Conservation (phyloP, 2,113 vertebrate genomes). For the Odobenus rosmarus region DNA sequence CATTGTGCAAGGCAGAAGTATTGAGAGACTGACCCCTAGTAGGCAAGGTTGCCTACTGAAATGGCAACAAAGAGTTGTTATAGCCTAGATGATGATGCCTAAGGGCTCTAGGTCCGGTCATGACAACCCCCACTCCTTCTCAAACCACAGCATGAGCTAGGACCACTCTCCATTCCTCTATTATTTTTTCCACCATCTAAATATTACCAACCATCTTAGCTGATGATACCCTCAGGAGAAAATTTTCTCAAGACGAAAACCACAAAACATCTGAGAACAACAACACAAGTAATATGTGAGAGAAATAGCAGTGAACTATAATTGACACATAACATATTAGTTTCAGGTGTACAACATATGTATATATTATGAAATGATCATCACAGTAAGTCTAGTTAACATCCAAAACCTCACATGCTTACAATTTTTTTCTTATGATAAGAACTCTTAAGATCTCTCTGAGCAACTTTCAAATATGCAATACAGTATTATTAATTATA, state of each 20-base stretch:
- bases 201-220: not conserved
- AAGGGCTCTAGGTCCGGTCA: not conserved
- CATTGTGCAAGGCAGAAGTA: not conserved
- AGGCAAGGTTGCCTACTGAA: not conserved
- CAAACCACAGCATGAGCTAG: not conserved
- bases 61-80: not conserved
- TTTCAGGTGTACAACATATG: not conserved
- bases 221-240: not conserved
- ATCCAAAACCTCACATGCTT: not conserved
- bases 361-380: not conserved
- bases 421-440: not conserved
- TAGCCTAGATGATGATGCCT: not conserved
- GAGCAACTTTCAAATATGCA: not conserved
- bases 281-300: not conserved
- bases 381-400: not conserved
- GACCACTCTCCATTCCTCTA: not conserved
- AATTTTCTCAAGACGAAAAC: not conserved
- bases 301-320: not conserved
- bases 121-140: not conserved
- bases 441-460: not conserved
- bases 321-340: not conserved
- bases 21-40: not conserved
- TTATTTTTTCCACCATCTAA: not conserved
- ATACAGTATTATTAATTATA: not conserved
- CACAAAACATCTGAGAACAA: not conserved